A percentile compares a stretch with the other conserved stretches of the same genome.
These are phyloP conservation scores for Agraylea sexmaculata DNA, from an alignment of 1,140 invertebrate genomes.

Conservation along the genomic window DNA sequence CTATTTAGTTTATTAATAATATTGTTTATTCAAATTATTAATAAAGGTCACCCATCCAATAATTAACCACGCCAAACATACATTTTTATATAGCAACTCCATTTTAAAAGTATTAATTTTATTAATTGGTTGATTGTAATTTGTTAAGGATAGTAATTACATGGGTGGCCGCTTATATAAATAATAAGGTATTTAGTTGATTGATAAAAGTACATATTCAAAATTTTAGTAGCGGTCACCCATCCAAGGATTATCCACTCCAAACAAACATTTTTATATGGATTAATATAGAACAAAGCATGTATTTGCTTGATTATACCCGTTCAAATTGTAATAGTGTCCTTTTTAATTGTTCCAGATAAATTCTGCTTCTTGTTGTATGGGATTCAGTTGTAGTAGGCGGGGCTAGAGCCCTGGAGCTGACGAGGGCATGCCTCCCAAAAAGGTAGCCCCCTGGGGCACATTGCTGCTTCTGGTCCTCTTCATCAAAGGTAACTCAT, in stretches of 20 bases:
- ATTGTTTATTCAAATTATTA: conserved; percentile 8
- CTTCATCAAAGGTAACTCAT: no score
- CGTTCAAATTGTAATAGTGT: no score
- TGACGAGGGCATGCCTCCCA: no score
- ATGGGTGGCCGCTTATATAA: background rate
- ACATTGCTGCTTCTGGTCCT: no score
- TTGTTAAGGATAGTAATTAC: background rate
- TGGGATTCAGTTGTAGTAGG: no score
- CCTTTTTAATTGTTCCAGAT: no score
- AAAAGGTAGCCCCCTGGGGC: no score
- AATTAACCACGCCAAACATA: conserved; percentile 4
- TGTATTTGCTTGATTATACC: no score
- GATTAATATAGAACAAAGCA: no score
- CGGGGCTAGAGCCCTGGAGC: no score
- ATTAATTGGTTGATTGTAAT: background rate
- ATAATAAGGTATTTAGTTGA: background rate
- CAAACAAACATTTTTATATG: background rate
- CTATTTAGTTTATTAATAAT: background rate
- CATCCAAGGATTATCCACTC: conserved; percentile 7
- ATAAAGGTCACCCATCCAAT: background rate
- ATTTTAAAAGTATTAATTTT: background rate
- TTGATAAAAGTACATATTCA: conserved; percentile 2
- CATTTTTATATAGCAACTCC: background rate
- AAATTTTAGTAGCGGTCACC: conserved; percentile 2
- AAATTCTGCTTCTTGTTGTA: no score